phyloP scores from a whole-genome alignment of 2,113 vertebrate genomes.

The Phrynosoma blainvillii region DNA sequence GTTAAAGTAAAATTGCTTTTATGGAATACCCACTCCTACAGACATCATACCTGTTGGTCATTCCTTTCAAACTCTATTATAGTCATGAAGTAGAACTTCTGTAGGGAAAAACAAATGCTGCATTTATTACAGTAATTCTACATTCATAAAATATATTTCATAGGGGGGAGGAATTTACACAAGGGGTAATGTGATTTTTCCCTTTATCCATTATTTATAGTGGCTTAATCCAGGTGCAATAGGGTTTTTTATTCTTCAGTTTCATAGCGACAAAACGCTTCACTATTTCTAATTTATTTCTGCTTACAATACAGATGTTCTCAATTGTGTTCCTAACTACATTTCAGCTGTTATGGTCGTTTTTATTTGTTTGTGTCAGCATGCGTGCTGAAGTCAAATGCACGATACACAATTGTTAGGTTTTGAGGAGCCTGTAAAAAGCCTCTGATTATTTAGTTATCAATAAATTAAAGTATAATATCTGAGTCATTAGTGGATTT shows the following conservation, averaged over 20 bases:
- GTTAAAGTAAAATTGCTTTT: conserved; percentile 22
- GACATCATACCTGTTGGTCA: conserved; percentile 60
- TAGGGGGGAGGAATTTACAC: conserved; percentile 79
- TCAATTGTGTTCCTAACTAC: conserved; percentile 83
- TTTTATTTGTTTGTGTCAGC: conserved; percentile 82
- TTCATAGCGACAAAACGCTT: conserved; percentile 81
- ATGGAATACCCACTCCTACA: conserved; percentile 59
- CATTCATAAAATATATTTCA: conserved; percentile 86
- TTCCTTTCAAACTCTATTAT: conserved; percentile 75
- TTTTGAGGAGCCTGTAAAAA: conserved; percentile 68
- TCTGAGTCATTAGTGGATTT: conserved; percentile 72
- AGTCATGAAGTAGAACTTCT: conserved; percentile 81
- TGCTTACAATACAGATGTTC: conserved; percentile 87
- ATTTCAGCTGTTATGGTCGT: conserved; percentile 79
- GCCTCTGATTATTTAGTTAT: conserved; percentile 71
- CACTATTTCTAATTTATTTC: conserved; percentile 86
- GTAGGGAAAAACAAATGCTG: conserved; percentile 82
- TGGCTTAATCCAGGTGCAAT: conserved; percentile 81
- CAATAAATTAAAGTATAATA: conserved; percentile 72
- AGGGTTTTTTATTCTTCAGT: conserved; percentile 80
- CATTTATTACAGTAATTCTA: conserved; percentile 83
- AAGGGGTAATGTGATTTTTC: conserved; percentile 83
- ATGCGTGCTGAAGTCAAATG: conserved; percentile 72
- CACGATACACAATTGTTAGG: conserved; percentile 65
- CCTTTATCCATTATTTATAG: conserved; percentile 85